Percentiles rank a stretch among this genome's conserved stretches.
These are phyloP conservation scores for Escarpia spicata DNA, from an alignment of 2,888 invertebrate species.

Conservation along the genomic window DNA sequence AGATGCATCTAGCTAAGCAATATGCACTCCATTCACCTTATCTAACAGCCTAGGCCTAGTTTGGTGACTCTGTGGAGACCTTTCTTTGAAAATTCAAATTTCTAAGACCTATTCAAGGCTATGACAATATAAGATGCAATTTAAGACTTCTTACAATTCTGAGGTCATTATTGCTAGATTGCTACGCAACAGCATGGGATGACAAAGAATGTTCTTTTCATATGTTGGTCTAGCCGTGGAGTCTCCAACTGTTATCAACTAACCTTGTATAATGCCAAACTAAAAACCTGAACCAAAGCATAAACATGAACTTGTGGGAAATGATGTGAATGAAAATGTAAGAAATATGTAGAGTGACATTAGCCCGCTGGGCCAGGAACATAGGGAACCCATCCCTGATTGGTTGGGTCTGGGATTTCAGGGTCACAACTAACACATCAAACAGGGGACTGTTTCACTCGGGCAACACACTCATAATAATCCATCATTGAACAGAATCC, in stretches of 20 bases:
- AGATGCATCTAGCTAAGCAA: not conserved
- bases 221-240: not conserved
- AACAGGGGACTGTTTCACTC: too few relatives aligned
- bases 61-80: not conserved
- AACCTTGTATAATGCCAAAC: not conserved
- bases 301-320: not conserved
- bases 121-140: not conserved
- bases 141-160: not conserved
- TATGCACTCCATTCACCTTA: not conserved
- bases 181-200: not conserved
- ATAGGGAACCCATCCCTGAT: not conserved
- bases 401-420: not conserved
- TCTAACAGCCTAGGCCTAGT: not conserved
- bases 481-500: too few relatives aligned
- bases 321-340: not conserved
- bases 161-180: not conserved
- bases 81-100: not conserved
- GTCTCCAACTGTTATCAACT: not conserved
- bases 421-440: not conserved
- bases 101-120: not conserved
- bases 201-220: not conserved
- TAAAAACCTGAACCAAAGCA: not conserved
- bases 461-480: too few relatives aligned
- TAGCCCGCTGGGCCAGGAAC: too few relatives aligned
- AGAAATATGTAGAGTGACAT: not conserved